phyloP scores from a whole-genome alignment of 2,888 invertebrate genomes.

The Epicampocera succincta region DNA sequence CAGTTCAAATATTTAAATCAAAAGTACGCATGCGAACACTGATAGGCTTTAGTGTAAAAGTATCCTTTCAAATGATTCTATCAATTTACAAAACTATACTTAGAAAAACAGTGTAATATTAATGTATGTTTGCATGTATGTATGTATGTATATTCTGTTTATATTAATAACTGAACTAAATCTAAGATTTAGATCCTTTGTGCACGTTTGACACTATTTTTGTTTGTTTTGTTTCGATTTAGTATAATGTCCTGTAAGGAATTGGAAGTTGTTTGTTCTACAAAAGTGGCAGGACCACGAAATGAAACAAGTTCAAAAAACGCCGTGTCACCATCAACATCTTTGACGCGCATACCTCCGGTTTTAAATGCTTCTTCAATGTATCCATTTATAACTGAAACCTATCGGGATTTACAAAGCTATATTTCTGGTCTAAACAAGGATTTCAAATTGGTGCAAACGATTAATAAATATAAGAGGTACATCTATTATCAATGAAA shows the following conservation, averaged over 20 bases:
- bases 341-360: background rate
- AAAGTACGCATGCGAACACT: no score
- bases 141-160: no score
- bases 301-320: background rate
- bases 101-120: no score
- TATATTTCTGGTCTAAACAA: constrained; percentile 27
- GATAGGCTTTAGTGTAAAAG: no score
- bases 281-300: constrained; percentile 60
- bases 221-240: background rate
- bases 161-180: no score
- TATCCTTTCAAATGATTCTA: no score
- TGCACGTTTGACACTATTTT: no score
- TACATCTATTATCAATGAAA: constrained; percentile 21
- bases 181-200: no score
- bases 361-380: constrained; percentile 11
- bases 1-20: no score
- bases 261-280: constrained; percentile 3
- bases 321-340: background rate
- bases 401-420: constrained; percentile 51
- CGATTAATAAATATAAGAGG: constrained; percentile 63
- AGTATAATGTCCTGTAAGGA: constrained; percentile 50
- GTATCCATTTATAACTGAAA: constrained; percentile 47
- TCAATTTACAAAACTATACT: no score
- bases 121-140: no score
- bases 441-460: constrained; percentile 34